Conservation (phyloP, 1,140 invertebrate genomes). For the Spodoptera frugiperda region DNA sequence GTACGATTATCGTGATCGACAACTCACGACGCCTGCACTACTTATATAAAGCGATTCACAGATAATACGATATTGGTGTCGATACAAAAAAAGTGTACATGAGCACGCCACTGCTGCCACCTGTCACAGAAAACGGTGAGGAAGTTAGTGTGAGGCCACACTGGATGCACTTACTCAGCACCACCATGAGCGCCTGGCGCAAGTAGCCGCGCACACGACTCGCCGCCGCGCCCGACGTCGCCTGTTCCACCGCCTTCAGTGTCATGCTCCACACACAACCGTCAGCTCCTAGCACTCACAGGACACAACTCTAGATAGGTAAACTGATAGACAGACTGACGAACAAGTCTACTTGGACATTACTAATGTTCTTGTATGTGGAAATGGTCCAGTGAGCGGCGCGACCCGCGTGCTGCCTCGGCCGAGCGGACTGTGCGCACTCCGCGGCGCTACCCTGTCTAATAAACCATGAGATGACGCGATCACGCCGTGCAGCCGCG, state of each 20-base stretch:
- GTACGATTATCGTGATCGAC: too few relatives aligned
- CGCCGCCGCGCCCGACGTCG: conserved; percentile 6
- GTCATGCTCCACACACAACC: background rate
- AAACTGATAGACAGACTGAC: too few relatives aligned
- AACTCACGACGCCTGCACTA: background rate
- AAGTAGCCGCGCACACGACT: conserved; percentile 12
- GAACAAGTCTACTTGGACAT: too few relatives aligned
- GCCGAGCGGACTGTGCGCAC: background rate
- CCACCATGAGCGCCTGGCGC: conserved; percentile 47
- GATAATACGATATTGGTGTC: background rate
- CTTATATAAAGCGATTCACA: background rate
- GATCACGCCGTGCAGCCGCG: too few relatives aligned
- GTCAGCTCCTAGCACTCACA: too few relatives aligned
- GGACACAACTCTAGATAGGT: too few relatives aligned
- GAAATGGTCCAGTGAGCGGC: background rate
- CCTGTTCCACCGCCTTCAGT: background rate
- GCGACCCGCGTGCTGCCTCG: background rate
- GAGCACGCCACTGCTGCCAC: too few relatives aligned
- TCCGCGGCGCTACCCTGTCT: background rate
- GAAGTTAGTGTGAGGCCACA: background rate
- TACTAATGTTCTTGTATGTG: too few relatives aligned
- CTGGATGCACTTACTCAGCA: conserved; percentile 49
- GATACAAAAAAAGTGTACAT: too few relatives aligned
- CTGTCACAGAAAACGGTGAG: background rate
- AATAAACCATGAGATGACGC: background rate